phyloP scores from a whole-genome alignment of 2,113 vertebrate genomes.

The Orthochromis malagaraziensis region DNA sequence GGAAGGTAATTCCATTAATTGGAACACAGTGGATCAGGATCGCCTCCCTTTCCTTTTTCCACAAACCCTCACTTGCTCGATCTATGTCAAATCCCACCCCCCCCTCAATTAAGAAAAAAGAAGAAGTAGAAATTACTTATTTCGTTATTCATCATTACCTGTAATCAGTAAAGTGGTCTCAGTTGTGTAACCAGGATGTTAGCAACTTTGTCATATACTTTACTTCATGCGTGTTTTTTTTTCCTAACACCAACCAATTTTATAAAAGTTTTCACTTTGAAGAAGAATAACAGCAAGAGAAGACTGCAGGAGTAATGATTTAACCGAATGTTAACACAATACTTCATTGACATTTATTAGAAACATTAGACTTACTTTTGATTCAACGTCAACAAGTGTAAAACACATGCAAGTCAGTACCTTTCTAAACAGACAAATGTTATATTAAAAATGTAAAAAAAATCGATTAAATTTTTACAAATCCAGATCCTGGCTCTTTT shows the following conservation, averaged over 20 bases:
- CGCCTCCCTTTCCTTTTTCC: conserved; percentile 22
- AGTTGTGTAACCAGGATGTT: neutral
- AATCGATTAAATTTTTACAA: neutral
- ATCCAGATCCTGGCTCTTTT: neutral
- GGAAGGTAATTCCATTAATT: conserved; percentile 71
- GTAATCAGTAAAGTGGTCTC: neutral
- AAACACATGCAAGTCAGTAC: neutral
- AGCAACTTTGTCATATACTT: neutral
- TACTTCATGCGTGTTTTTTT: neutral
- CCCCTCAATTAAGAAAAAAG: rapidly evolving
- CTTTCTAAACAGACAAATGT: neutral
- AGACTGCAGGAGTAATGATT: neutral
- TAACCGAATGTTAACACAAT: neutral
- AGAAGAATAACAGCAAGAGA: neutral
- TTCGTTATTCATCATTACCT: neutral
- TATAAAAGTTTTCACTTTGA: neutral
- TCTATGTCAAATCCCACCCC: neutral
- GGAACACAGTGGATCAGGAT: conserved; percentile 54
- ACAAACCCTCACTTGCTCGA: conserved; percentile 34
- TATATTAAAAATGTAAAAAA: neutral
- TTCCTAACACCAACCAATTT: neutral
- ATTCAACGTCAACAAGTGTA: neutral
- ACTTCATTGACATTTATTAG: neutral
- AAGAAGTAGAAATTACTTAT: neutral
- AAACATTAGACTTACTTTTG: neutral